Evolutionary conservation across 1,140 invertebrate genomes (phyloP), one percentile per base, ranked within the genome.

Genomic region (Cherax quadricarinatus): DNA sequence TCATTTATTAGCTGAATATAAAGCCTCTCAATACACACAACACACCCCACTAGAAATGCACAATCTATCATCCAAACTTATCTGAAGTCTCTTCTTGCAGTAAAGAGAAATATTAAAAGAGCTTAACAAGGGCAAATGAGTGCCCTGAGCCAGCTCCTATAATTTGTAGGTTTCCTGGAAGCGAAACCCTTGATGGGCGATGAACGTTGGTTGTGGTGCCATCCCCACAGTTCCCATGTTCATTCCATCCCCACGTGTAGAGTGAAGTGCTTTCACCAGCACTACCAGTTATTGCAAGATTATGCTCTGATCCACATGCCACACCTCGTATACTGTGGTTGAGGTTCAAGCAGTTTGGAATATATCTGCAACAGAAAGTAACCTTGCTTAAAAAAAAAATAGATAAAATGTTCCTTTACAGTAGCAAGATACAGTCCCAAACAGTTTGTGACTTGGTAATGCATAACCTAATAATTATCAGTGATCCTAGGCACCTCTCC

Each of bases 211-310:
- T 95, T 41, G 95, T 96, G 81, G 95, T 95, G 66, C 96, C 96
- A 93, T 96, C 97, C 91, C 97, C 98, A 95, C 97, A 98, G 94
- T 97, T 98, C 48, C 97, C 97, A 95, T 98, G 98, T 94, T 98
- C 98, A 95, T 98, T 98, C 98, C 98, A 98, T 9, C 98, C 98
- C 97, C 98, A 98, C n/a, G 96, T 96, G 90, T 96, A 96, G 4
- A 98, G 94, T 91, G 96, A 95, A 70, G 95, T 96, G 95, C 95
- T 96, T 94, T 96, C 94, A 92, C 96, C 88, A 14, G 73, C 51
- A 86, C 92, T 95, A 96, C 95, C 95, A 87, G 95, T 94, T 85
- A 96, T 94, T 30, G 95, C 96, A 80, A 98, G 94, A 86, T 97
- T 97, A 94, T 98, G 97, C 94, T 98, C 97, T 0, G 97, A 97